Percentiles rank a stretch among this genome's conserved stretches.
phyloP scores from a whole-genome alignment of 2,888 invertebrate genomes.

The Drosophila tanythrix region DNA sequence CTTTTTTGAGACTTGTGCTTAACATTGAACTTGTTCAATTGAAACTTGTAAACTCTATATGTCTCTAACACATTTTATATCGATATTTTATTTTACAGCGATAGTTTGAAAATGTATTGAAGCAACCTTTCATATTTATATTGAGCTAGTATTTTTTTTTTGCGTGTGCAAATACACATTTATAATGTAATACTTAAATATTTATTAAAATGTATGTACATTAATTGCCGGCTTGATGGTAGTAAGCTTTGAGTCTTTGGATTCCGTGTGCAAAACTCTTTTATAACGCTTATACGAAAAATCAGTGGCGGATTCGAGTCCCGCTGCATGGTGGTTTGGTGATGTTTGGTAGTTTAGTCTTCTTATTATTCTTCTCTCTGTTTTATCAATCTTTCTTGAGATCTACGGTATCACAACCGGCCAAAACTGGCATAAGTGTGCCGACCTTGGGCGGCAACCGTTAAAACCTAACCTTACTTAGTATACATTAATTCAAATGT shows the following conservation, averaged over 20 bases:
- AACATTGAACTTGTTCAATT: slow-evolving; percentile 26
- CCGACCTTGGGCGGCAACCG: too few species aligned
- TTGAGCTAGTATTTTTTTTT: background rate
- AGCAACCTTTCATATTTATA: background rate
- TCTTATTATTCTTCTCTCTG: too few species aligned
- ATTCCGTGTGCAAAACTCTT: too few species aligned
- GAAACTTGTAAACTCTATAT: slow-evolving; percentile 1
- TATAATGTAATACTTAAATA: background rate
- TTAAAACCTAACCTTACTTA: too few species aligned
- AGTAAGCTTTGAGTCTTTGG: too few species aligned
- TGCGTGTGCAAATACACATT: background rate
- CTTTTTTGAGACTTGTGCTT: slow-evolving; percentile 15
- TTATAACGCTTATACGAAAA: too few species aligned
- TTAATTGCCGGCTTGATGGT: background rate
- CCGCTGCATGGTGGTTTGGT: too few species aligned
- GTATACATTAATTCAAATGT: background rate
- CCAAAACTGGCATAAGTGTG: too few species aligned
- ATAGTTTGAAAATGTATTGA: background rate
- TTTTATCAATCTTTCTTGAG: too few species aligned
- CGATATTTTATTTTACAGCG: background rate
- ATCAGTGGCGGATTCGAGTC: too few species aligned
- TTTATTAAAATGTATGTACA: background rate
- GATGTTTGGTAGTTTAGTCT: too few species aligned
- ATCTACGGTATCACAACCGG: too few species aligned
- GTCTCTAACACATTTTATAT: slow-evolving; percentile 1